Conservation (phyloP, 2,113 vertebrate species). For the Glaucomys volans region DNA sequence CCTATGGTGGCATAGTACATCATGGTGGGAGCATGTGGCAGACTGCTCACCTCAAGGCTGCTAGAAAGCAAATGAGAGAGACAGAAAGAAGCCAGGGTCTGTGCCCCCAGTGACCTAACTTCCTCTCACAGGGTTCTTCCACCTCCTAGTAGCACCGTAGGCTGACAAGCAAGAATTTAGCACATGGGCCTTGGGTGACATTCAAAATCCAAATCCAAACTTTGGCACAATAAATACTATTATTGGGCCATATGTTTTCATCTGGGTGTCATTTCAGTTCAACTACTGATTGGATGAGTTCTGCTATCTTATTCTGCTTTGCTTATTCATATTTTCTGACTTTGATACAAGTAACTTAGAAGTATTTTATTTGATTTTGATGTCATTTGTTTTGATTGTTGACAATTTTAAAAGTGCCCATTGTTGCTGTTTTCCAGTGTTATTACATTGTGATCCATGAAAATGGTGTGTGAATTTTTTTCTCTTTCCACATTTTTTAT, state of each 20-base stretch:
- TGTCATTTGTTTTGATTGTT: neutral
- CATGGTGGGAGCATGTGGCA: no score
- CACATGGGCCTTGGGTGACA: neutral
- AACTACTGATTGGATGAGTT: neutral
- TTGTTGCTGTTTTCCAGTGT: neutral
- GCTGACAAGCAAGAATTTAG: neutral
- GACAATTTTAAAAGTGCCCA: neutral
- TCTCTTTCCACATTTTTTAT: no score
- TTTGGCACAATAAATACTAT: neutral
- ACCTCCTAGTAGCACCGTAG: neutral
- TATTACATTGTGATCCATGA: neutral
- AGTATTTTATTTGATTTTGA: slow-evolving; percentile 18
- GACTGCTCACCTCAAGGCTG: neutral
- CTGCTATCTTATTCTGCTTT: neutral
- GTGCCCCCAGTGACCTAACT: neutral
- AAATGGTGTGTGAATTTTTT: neutral
- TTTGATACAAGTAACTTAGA: neutral
- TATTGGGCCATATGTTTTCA: neutral
- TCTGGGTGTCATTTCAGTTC: neutral
- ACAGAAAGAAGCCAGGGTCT: neutral
- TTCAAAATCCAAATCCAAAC: neutral
- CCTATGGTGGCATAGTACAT: neutral
- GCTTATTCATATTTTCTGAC: neutral
- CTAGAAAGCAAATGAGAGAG: neutral
- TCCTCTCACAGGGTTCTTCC: neutral